phyloP scores from a whole-genome alignment of 2,888 invertebrate genomes.

The Conomelus anceps region DNA sequence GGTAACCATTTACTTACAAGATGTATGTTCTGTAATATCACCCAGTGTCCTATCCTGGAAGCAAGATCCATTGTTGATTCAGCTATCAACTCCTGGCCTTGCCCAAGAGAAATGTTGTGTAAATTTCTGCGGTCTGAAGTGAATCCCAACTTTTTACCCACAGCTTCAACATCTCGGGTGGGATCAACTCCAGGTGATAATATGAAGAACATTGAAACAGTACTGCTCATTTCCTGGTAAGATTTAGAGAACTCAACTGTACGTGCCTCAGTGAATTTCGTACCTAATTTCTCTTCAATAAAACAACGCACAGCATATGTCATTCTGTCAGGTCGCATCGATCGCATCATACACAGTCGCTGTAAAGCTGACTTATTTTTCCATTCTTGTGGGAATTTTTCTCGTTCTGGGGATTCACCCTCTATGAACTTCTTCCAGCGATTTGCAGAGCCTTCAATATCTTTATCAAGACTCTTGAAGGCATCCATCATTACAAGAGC shows the following conservation, averaged over 20 bases:
- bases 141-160: slow-evolving; percentile 75
- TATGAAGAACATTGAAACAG: slow-evolving; percentile 88
- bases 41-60: slow-evolving; percentile 78
- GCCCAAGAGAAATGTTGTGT: slow-evolving; percentile 88
- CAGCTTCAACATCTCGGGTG: slow-evolving; percentile 81
- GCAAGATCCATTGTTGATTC: slow-evolving; percentile 78
- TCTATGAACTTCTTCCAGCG: slow-evolving; percentile 91
- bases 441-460: slow-evolving; percentile 84
- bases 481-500: slow-evolving; percentile 68
- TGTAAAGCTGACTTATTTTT: slow-evolving; percentile 81
- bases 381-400: slow-evolving; percentile 94
- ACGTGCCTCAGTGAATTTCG: slow-evolving; percentile 71
- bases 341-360: slow-evolving; percentile 85
- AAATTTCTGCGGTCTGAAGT: slow-evolving; percentile 74
- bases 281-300: slow-evolving; percentile 82
- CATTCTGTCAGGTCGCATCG: slow-evolving; percentile 87
- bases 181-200: slow-evolving; percentile 93
- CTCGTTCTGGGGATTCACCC: slow-evolving; percentile 85
- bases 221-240: slow-evolving; percentile 70
- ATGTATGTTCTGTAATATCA: slow-evolving; percentile 88
- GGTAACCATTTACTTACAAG: slow-evolving; percentile 85
- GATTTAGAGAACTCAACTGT: slow-evolving; percentile 77
- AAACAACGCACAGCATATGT: slow-evolving; percentile 82
- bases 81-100: slow-evolving; percentile 89
- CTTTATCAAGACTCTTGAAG: slow-evolving; percentile 75